Evolutionary conservation across 1,140 invertebrate species (phyloP), one percentile per base, ranked within the genome.

Genomic region (Lepidotrigona ventralis): DNA sequence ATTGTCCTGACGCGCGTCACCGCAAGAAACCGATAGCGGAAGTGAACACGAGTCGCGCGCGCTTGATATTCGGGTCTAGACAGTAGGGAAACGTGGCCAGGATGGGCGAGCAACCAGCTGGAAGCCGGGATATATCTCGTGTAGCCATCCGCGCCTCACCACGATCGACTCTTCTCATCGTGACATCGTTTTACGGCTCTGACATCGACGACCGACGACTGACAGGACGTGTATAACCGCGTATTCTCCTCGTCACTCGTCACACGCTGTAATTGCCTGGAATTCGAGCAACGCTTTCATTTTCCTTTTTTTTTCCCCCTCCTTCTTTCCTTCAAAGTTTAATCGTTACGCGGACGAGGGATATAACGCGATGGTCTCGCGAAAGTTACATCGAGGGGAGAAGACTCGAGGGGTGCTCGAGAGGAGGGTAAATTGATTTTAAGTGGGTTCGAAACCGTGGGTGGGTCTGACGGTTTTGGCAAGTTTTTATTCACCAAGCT

Each of bases 1-100:
- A 80, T 80, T 74, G 78, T 33, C 26, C 26, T 54, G 83, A 84
- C 83, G 71, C 70, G 70, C 70, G 78, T 84, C 72, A 74, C 83
- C 78, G 63, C 78, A 60, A 69, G 78, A 84, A 84, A 84, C 71
- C 83, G 83, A 84, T 84, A 84, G 78, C 70, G 54, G 46, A 79
- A 66, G 64, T 26, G n/a, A 23, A 63, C 26, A 1, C 51, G 33
- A 29, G 73, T 63, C 17, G 33, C 19, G 68, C 19, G 23, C 66
- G 69, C 58, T 83, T 79, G 58, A 64, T 80, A 80, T 79, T 83
- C 81, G 68, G 33, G 66, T 64, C 8, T 51, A 46, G 72, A 79
- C 51, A 56, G 56, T 23, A 11, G 15, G 81, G 56, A 72, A 83
- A 84, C 68, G 76, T 72, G 76, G 76, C 19, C 51, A 51, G 76